Percentiles rank a stretch among this genome's conserved stretches.
Evolutionary conservation across 1,140 invertebrate species (phyloP).

Genomic region (Micrasema minimum): DNA sequence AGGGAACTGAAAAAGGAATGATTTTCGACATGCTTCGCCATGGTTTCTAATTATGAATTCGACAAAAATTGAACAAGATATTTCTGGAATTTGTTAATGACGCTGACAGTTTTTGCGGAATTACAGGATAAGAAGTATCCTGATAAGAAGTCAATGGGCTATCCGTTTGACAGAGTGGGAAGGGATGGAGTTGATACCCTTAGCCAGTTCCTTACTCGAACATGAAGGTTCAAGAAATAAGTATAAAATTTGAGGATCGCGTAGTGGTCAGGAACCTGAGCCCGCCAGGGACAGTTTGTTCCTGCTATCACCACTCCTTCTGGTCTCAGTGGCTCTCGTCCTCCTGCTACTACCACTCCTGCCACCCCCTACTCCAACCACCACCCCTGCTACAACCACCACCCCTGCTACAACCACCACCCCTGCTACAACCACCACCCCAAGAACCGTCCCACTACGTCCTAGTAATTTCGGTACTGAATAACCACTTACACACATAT

Average conservation of each 20-base stretch:
- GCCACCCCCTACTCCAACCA: background rate
- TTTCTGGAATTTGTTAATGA: constrained; percentile 69
- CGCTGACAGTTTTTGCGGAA: constrained; percentile 78
- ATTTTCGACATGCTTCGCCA: constrained; percentile 79
- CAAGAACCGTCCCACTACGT: no score
- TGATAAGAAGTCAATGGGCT: constrained; percentile 79
- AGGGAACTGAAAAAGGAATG: constrained; percentile 77
- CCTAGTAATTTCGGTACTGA: no score
- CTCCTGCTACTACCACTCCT: background rate
- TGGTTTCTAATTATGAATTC: constrained; percentile 80
- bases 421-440: no score
- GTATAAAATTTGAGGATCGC: constrained; percentile 63
- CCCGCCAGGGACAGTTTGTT: background rate
- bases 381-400: background rate
- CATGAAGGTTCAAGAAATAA: constrained; percentile 72
- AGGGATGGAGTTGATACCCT: constrained; percentile 64
- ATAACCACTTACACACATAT: no score
- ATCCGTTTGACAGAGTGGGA: constrained; percentile 77
- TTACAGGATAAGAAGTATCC: constrained; percentile 79
- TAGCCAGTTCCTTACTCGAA: constrained; percentile 74
- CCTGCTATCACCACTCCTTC: background rate
- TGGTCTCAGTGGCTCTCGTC: background rate
- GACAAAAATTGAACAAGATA: constrained; percentile 69
- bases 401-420: background rate
- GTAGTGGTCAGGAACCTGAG: constrained; percentile 44